Percentiles rank a stretch among this genome's conserved stretches.
These are phyloP conservation scores for Thamnophis elegans DNA, from an alignment of 2,797 vertebrate genomes.

Conservation along the genomic window DNA sequence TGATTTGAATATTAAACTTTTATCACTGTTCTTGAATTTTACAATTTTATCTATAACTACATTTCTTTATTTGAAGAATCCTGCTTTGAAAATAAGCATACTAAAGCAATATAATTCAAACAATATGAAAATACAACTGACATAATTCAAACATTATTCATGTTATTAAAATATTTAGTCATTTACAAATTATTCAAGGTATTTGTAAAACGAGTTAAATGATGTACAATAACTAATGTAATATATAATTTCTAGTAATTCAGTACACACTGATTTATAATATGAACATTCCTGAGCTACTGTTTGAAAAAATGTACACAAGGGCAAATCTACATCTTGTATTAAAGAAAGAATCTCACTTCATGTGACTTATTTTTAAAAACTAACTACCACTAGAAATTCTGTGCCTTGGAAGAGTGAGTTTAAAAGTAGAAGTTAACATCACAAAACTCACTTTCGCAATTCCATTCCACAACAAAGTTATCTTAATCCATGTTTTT, in stretches of 20 bases:
- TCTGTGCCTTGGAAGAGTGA: not conserved
- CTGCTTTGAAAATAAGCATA: not conserved
- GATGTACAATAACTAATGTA: not conserved
- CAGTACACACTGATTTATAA: not conserved
- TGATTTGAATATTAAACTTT: not conserved
- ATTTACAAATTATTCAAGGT: not conserved
- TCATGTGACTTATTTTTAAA: not conserved
- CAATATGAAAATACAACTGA: not conserved
- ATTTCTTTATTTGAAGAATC: not conserved
- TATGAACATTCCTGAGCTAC: not conserved
- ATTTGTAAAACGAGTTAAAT: not conserved
- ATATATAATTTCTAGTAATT: not conserved
- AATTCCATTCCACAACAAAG: not conserved
- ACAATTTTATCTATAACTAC: not conserved
- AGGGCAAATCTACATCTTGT: not conserved
- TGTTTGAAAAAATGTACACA: not conserved
- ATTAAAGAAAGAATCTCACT: not conserved
- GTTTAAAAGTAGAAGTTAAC: not conserved
- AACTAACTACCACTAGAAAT: not conserved
- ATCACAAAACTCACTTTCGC: not conserved
- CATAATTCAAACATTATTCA: not conserved
- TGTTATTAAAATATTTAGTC: not conserved
- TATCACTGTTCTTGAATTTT: not conserved
- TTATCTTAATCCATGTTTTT: constrained; percentile 20
- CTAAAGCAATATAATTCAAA: not conserved